Conservation (phyloP, 2,797 vertebrate genomes). For the Sebastes kiyomatsui region DNA sequence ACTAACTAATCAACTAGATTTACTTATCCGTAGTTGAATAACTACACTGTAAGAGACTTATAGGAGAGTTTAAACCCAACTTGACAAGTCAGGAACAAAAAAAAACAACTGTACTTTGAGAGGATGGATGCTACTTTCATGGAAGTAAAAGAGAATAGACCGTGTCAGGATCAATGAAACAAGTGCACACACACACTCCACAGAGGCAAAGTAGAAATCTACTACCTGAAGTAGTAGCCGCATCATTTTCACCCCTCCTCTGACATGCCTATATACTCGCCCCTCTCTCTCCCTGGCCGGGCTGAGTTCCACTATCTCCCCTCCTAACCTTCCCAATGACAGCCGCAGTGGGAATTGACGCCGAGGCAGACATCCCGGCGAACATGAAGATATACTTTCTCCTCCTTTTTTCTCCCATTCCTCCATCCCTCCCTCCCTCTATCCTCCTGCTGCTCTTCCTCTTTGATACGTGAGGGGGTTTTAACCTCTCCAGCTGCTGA, state of each 20-base stretch:
- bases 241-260: slow-evolving; percentile 49
- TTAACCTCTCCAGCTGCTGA: slow-evolving; percentile 87
- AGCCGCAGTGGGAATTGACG: slow-evolving; percentile 84
- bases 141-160: slow-evolving; percentile 23
- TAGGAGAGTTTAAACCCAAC: not conserved
- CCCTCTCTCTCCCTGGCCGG: slow-evolving; percentile 40
- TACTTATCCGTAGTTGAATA: not conserved
- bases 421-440: slow-evolving; percentile 65
- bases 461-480: slow-evolving; percentile 86
- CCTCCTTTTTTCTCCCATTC: slow-evolving; percentile 71
- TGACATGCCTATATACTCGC: slow-evolving; percentile 44
- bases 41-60: not conserved
- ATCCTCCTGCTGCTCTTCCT: slow-evolving; percentile 75
- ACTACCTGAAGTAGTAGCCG: slow-evolving; percentile 54
- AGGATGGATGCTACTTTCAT: slow-evolving; percentile 18
- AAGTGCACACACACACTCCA: slow-evolving; percentile 13
- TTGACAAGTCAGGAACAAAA: not conserved
- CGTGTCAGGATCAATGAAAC: slow-evolving; percentile 41
- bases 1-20: not conserved
- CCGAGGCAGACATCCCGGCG: slow-evolving; percentile 80
- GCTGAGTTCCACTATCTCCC: slow-evolving; percentile 67
- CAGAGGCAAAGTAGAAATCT: slow-evolving; percentile 32
- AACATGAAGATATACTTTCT: slow-evolving; percentile 86
- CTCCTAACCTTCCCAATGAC: slow-evolving; percentile 85
- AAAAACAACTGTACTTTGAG: not conserved